Conservation (phyloP, 2,888 invertebrate species). For the Drosophila stalkeri region DNA sequence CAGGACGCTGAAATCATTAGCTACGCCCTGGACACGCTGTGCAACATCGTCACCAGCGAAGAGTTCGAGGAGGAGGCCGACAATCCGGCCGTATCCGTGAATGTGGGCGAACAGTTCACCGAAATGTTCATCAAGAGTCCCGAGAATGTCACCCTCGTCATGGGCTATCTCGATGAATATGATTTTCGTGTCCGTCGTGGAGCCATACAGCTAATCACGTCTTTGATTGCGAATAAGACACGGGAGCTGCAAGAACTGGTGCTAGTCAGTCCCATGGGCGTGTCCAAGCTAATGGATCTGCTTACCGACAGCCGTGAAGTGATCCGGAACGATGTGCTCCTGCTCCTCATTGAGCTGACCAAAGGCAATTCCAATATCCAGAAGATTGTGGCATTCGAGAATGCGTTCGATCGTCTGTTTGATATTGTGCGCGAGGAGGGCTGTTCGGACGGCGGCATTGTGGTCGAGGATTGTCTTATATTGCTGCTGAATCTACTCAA, state of each 20-base stretch:
- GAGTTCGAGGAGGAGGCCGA: slow-evolving; percentile 93
- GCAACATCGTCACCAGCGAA: slow-evolving; percentile 93
- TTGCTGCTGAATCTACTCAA: slow-evolving; percentile 96
- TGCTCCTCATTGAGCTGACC: slow-evolving; percentile 96
- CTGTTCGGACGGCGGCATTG: slow-evolving; percentile 97
- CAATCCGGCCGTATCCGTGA: slow-evolving; percentile 88
- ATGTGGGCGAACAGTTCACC: slow-evolving; percentile 96
- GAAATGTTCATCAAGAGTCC: slow-evolving; percentile 97
- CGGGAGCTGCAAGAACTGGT: slow-evolving; percentile 95
- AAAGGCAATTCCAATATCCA: slow-evolving; percentile 96
- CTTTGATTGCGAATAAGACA: slow-evolving; percentile 93
- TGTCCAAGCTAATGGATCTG: slow-evolving; percentile 98
- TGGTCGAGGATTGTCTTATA: slow-evolving; percentile 98
- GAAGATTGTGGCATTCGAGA: slow-evolving; percentile 99
- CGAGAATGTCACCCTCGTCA: slow-evolving; percentile 92
- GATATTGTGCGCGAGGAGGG: slow-evolving; percentile 97
- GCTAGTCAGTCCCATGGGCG: slow-evolving; percentile 96
- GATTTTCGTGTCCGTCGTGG: slow-evolving; percentile 97
- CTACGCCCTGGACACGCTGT: slow-evolving; percentile 95
- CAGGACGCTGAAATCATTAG: slow-evolving; percentile 96
- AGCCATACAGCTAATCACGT: slow-evolving; percentile 94
- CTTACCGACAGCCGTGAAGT: slow-evolving; percentile 97
- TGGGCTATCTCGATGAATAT: slow-evolving; percentile 96
- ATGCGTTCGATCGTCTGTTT: slow-evolving; percentile 97
- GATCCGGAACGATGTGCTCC: slow-evolving; percentile 96